Evolutionary conservation across 2,888 invertebrate species (phyloP).

Genomic region (Eristalis arbustorum): DNA sequence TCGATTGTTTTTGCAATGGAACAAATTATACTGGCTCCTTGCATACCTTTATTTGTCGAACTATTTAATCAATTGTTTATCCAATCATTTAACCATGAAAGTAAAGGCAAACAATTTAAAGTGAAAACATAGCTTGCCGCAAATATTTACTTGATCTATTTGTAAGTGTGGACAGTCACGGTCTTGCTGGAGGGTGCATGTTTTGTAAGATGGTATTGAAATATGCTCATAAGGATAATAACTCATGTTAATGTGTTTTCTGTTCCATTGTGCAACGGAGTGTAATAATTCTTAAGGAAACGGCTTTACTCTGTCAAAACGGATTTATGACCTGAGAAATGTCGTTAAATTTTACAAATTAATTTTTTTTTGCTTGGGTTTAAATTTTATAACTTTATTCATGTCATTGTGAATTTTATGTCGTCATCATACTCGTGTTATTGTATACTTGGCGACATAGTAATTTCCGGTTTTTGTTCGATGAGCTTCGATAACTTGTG

Average conservation of each 20-base stretch:
- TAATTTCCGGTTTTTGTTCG: too few relatives aligned
- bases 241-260: not conserved
- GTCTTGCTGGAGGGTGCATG: not conserved
- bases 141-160: conserved; percentile 34
- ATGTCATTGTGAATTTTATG: not conserved
- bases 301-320: not conserved
- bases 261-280: not conserved
- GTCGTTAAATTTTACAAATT: not conserved
- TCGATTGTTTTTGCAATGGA: conserved; percentile 25
- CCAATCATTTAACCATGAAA: conserved; percentile 10
- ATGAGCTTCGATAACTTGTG: too few relatives aligned
- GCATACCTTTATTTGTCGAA: conserved; percentile 44
- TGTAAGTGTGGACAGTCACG: not conserved
- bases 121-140: conserved; percentile 22
- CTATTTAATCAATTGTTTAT: conserved; percentile 38
- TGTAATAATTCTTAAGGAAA: not conserved
- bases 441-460: too few relatives aligned
- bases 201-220: conserved; percentile 15
- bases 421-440: not conserved
- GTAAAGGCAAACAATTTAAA: conserved; percentile 35
- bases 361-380: not conserved
- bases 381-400: too few relatives aligned
- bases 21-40: not conserved
- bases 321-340: not conserved
- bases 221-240: not conserved